phyloP scores from a whole-genome alignment of 2,113 vertebrate genomes.

The Forbesichthys papilliferus region DNA sequence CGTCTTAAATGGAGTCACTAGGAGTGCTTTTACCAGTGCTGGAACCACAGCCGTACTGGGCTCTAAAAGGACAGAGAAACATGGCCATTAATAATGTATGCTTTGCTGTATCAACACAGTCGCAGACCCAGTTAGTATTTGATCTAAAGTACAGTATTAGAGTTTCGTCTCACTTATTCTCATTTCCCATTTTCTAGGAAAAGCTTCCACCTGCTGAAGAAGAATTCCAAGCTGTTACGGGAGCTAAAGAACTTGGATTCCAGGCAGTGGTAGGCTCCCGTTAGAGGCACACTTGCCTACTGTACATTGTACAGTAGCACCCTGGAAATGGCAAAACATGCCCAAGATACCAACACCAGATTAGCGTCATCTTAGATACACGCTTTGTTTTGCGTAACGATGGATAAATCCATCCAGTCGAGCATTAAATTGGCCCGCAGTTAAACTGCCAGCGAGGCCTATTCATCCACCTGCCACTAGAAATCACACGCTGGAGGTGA shows the following conservation, averaged over 20 bases:
- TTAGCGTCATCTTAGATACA: not conserved
- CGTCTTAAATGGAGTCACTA: too few species aligned
- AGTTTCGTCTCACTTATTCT: slow-evolving; percentile 8
- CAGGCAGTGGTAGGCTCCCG: slow-evolving; percentile 88
- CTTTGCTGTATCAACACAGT: too few species aligned
- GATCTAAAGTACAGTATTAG: too few species aligned
- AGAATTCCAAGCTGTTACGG: slow-evolving; percentile 95
- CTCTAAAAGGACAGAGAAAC: too few species aligned
- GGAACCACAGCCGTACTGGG: too few species aligned
- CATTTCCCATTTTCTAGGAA: slow-evolving; percentile 77
- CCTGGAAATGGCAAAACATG: too few species aligned
- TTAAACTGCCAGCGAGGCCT: not conserved
- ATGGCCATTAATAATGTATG: too few species aligned
- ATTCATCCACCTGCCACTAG: slow-evolving; percentile 28
- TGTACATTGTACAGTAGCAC: not conserved
- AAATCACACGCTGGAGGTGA: slow-evolving; percentile 40
- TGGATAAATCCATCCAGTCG: not conserved
- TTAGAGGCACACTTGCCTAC: not conserved
- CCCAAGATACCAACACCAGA: not conserved
- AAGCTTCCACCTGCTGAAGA: slow-evolving; percentile 97
- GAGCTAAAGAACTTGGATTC: slow-evolving; percentile 98
- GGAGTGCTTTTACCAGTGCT: too few species aligned
- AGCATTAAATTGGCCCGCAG: not conserved
- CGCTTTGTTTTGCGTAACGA: not conserved
- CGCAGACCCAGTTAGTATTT: too few species aligned